phyloP scores from a whole-genome alignment of 2,888 invertebrate species.

The Drosophila infuscata region DNA sequence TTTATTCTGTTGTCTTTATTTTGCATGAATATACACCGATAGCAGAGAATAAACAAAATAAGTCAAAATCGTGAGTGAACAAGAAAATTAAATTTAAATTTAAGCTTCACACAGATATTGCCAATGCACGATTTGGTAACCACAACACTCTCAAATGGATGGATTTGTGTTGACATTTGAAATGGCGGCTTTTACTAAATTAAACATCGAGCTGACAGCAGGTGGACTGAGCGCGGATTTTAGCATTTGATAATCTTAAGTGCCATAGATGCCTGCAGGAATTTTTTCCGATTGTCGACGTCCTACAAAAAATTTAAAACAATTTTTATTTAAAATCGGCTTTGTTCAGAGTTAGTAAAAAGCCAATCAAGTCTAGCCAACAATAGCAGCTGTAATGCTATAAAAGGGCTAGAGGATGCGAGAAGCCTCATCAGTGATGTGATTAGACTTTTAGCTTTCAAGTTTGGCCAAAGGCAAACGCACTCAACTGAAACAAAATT shows the following conservation, averaged over 20 bases:
- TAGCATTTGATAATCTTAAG: constrained; percentile 53
- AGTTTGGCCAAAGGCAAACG: constrained; percentile 40
- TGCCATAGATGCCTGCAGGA: constrained; percentile 13
- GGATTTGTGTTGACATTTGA: constrained; percentile 33
- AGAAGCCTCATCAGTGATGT: constrained; percentile 58
- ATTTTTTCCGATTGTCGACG: constrained; percentile 10
- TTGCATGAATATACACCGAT: background rate
- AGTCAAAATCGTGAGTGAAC: background rate
- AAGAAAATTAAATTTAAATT: constrained; percentile 28
- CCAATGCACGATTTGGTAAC: constrained; percentile 3
- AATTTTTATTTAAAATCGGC: constrained; percentile 61
- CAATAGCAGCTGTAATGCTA: constrained; percentile 49
- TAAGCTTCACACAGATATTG: constrained; percentile 1
- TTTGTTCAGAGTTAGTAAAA: constrained; percentile 23
- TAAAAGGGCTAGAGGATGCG: constrained; percentile 37
- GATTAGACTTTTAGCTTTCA: constrained; percentile 59
- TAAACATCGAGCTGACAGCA: constrained; percentile 45
- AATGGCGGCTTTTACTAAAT: constrained; percentile 18
- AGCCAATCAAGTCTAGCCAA: constrained; percentile 60
- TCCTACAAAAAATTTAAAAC: constrained; percentile 13
- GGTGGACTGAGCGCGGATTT: constrained; percentile 32
- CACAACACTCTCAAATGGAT: constrained; percentile 16
- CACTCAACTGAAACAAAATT: constrained; percentile 62
- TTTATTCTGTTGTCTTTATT: constrained; percentile 24
- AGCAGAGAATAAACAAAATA: background rate